phyloP scores from a whole-genome alignment of 2,113 vertebrate genomes.

The Podilymbus podiceps region DNA sequence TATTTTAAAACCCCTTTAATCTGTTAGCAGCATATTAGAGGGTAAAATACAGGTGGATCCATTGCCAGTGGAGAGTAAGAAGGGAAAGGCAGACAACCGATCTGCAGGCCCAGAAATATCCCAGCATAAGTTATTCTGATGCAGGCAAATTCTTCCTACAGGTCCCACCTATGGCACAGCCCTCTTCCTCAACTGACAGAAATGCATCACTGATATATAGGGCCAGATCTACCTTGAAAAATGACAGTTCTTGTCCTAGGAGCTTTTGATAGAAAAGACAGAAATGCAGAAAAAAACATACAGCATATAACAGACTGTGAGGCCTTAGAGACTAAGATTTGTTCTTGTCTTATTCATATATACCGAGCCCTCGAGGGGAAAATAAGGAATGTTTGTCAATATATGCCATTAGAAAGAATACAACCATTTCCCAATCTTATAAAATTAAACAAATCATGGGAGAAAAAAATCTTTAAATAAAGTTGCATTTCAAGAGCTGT shows the following conservation, averaged over 20 bases:
- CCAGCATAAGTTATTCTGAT: too few species aligned
- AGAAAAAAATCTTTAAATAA: not conserved
- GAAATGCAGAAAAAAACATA: not conserved
- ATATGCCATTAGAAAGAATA: not conserved
- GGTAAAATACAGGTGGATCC: too few species aligned
- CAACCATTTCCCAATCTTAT: not conserved
- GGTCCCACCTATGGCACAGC: too few species aligned
- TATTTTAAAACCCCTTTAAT: too few species aligned
- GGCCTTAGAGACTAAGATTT: not conserved
- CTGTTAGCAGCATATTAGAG: too few species aligned
- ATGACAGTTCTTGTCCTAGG: not conserved
- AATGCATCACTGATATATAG: too few species aligned
- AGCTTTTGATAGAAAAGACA: not conserved
- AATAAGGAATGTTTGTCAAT: not conserved
- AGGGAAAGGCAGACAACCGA: too few species aligned
- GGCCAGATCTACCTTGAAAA: too few species aligned
- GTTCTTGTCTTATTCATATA: not conserved
- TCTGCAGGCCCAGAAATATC: too few species aligned
- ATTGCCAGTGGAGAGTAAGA: too few species aligned
- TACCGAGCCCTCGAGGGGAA: not conserved
- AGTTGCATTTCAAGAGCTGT: not conserved
- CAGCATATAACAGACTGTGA: not conserved
- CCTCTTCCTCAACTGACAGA: too few species aligned
- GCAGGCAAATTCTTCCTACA: too few species aligned
- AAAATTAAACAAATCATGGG: not conserved